Percentiles rank a stretch among this genome's conserved stretches.
Evolutionary conservation across 2,113 vertebrate genomes (phyloP).

Genomic region (Tautogolabrus adspersus): DNA sequence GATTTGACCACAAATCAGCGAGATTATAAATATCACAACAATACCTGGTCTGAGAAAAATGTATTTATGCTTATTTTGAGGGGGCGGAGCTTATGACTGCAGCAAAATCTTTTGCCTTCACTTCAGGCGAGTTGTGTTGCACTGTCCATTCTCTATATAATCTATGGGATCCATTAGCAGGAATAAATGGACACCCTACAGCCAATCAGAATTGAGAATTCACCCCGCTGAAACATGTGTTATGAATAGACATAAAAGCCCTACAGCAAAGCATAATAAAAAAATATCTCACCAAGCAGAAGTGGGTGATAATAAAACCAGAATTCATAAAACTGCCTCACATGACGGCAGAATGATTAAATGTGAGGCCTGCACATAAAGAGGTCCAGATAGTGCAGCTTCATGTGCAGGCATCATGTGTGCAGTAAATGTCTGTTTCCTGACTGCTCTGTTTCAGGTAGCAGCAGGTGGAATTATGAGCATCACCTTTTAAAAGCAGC

Average conservation of each 20-base stretch:
- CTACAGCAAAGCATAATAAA: not conserved
- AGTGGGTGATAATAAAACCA: not conserved
- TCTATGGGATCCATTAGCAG: too few relatives aligned
- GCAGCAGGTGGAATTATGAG: conserved; percentile 5
- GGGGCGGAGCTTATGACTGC: too few relatives aligned
- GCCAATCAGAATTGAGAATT: not conserved
- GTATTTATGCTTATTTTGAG: too few relatives aligned
- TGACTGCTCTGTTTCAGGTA: not conserved
- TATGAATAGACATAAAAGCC: not conserved
- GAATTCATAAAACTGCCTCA: not conserved
- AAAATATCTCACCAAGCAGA: not conserved
- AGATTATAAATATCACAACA: too few relatives aligned
- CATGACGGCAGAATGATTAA: not conserved
- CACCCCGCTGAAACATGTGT: too few relatives aligned
- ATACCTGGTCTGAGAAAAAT: too few relatives aligned
- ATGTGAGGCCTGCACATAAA: not conserved
- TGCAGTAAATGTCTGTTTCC: not conserved
- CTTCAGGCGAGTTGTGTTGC: too few relatives aligned
- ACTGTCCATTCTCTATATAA: too few relatives aligned
- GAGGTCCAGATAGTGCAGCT: not conserved
- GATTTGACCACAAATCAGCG: too few relatives aligned
- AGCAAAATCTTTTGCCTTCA: too few relatives aligned
- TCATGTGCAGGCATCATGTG: not conserved
- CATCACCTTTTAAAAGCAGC: conserved; percentile 11
- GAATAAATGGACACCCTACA: not conserved